Conservation (phyloP, 1,140 invertebrate species). For the Listronotus oregonensis region DNA sequence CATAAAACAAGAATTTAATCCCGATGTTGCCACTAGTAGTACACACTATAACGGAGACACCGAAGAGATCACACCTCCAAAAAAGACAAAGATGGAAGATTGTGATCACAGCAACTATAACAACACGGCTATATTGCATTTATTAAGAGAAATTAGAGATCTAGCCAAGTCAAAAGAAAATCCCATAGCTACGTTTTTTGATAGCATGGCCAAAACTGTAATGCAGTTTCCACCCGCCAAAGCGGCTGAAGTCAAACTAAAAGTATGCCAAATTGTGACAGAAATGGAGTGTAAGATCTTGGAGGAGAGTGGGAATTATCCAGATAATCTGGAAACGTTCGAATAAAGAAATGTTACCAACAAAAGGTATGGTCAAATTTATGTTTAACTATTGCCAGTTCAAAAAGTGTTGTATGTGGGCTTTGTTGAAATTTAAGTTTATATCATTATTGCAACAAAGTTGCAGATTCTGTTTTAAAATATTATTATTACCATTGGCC, state of each 20-base stretch:
- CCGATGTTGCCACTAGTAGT: slow-evolving; percentile 10
- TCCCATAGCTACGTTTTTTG: slow-evolving; percentile 38
- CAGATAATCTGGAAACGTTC: slow-evolving; percentile 17
- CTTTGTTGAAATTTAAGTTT: no score
- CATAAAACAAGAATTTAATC: slow-evolving; percentile 28
- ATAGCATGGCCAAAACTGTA: slow-evolving; percentile 40
- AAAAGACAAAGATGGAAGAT: slow-evolving; percentile 17
- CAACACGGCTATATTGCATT: slow-evolving; percentile 21
- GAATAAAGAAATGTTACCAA: slow-evolving; percentile 2
- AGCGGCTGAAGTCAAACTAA: slow-evolving; percentile 34
- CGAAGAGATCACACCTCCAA: not conserved
- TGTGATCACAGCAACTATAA: slow-evolving; percentile 14
- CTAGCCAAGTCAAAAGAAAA: slow-evolving; percentile 18
- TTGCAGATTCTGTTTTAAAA: no score
- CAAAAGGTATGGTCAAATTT: no score
- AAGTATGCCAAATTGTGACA: slow-evolving; percentile 38
- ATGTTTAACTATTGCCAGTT: no score
- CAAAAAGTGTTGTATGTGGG: no score
- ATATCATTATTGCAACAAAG: no score
- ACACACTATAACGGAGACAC: not conserved
- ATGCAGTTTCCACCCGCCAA: slow-evolving; percentile 33
- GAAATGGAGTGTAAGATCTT: slow-evolving; percentile 36
- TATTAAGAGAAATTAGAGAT: slow-evolving; percentile 27
- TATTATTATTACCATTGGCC: no score
- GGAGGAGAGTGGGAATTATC: slow-evolving; percentile 26